A percentile compares a stretch with the other conserved stretches of the same genome.
Evolutionary conservation across 2,888 invertebrate genomes (phyloP).

Genomic region (Hydraecia micacea): DNA sequence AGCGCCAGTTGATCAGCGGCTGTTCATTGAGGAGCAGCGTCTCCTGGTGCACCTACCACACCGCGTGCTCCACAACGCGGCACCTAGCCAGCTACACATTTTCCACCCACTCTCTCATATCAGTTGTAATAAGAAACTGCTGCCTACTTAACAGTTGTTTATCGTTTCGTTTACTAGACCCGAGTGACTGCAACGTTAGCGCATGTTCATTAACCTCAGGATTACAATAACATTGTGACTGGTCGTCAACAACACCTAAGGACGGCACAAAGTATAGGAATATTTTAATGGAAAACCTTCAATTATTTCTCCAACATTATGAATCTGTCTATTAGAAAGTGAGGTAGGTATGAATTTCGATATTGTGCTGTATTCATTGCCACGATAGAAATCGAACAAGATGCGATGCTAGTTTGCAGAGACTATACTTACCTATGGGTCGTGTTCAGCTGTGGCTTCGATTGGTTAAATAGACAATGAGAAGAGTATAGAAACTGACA

Average conservation of each 20-base stretch:
- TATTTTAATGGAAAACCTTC: not conserved
- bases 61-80: not conserved
- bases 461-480: not conserved
- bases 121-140: not conserved
- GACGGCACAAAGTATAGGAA: not conserved
- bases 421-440: not conserved
- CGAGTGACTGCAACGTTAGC: not conserved
- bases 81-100: not conserved
- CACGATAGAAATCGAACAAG: too few relatives aligned
- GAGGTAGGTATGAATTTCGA: not conserved
- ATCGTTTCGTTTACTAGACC: not conserved
- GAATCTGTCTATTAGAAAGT: not conserved
- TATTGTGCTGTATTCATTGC: too few relatives aligned
- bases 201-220: not conserved
- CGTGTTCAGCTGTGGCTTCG: not conserved
- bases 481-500: not conserved
- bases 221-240: not conserved
- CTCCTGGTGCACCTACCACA: not conserved
- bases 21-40: conserved; percentile 35
- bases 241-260: too few relatives aligned
- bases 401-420: not conserved
- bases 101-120: not conserved
- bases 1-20: conserved; percentile 60
- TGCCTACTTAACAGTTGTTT: not conserved
- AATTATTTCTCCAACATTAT: not conserved